These are phyloP conservation scores for Tachina fera DNA, from an alignment of 2,888 invertebrate species.

Conservation along the genomic window DNA sequence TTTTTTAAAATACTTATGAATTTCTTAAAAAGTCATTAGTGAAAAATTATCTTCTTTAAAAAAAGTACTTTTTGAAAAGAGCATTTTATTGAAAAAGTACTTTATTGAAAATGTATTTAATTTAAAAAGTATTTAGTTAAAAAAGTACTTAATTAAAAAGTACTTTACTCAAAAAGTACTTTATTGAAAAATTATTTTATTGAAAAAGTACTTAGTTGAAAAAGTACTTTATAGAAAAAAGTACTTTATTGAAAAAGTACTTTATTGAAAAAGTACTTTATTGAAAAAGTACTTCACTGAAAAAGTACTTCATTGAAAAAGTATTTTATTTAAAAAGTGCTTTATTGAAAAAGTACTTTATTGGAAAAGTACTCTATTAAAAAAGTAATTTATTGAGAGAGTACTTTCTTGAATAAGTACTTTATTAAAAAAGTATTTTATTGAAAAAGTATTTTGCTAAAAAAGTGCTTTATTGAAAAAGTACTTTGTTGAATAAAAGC, in stretches of 20 bases:
- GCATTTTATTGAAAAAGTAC: not conserved
- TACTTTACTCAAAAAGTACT: not conserved
- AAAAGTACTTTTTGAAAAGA: not conserved
- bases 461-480: no score
- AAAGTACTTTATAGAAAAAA: not conserved
- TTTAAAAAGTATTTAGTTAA: not conserved
- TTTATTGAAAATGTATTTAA: not conserved
- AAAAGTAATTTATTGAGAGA: no score
- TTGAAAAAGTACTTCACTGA: not conserved
- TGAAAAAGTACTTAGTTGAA: not conserved
- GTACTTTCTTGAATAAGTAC: no score
- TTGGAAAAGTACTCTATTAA: no score
- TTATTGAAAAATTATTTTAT: not conserved
- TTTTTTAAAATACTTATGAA: no score
- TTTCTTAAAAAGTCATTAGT: no score
- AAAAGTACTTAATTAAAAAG: not conserved
- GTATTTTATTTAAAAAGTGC: no score
- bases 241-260: not conserved
- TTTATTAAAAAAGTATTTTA: no score
- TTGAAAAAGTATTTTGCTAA: no score
- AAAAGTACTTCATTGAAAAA: not conserved
- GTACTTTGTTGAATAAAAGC: no score
- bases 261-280: not conserved
- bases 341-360: no score
- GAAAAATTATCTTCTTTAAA: not conserved